Percentiles rank a stretch among this genome's conserved stretches.
Evolutionary conservation across 2,888 invertebrate species (phyloP).

Genomic region (Torymus auratus): DNA sequence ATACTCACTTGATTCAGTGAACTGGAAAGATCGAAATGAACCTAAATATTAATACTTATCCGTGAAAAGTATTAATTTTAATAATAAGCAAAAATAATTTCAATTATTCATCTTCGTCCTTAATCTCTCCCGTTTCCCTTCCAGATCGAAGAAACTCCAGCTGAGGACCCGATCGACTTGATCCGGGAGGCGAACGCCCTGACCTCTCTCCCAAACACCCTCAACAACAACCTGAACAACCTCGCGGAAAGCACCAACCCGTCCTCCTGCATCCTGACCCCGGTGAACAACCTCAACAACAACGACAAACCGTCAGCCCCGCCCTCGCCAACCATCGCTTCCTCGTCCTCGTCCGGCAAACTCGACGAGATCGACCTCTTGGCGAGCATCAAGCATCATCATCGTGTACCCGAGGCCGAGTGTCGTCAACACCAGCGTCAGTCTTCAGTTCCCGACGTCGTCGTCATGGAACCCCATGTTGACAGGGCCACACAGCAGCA

Average conservation of each 20-base stretch:
- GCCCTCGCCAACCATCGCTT: background rate
- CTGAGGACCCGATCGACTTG: constrained; percentile 51
- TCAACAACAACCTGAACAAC: constrained; percentile 12
- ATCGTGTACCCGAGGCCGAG: constrained; percentile 68
- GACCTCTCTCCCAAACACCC: background rate
- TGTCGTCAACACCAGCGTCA: constrained; percentile 18
- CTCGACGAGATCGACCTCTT: constrained; percentile 74
- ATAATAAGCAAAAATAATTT: too few relatives aligned
- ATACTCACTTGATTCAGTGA: too few relatives aligned
- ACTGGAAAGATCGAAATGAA: too few relatives aligned
- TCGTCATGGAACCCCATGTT: constrained; percentile 73
- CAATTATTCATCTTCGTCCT: too few relatives aligned
- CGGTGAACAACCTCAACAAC: background rate
- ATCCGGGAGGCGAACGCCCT: constrained; percentile 51
- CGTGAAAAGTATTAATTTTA: too few relatives aligned
- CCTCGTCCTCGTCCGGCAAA: constrained; percentile 58
- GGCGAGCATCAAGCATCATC: constrained; percentile 69
- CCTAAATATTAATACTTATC: too few relatives aligned
- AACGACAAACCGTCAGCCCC: constrained; percentile 16
- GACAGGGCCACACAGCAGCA: constrained; percentile 55
- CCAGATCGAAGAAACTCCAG: constrained; percentile 28
- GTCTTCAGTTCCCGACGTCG: constrained; percentile 72
- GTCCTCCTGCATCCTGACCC: background rate
- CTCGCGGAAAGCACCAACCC: too few relatives aligned
- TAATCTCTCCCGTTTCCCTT: background rate